Conservation (phyloP, 2,113 vertebrate genomes). For the Chamaetylas fuelleborni region DNA sequence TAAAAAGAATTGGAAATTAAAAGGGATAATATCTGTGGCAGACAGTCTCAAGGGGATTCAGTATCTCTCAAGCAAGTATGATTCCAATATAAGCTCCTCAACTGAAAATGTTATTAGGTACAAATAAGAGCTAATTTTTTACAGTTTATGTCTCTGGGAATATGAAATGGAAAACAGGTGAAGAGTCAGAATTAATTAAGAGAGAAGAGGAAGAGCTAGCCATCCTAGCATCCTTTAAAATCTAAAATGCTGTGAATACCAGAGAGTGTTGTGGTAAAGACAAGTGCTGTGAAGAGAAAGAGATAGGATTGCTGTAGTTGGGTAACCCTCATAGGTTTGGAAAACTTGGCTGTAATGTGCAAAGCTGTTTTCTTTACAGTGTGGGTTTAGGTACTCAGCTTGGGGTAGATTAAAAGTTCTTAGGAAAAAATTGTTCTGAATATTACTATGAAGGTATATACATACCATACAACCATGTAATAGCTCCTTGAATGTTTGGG, state of each 20-base stretch:
- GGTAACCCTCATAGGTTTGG: neutral
- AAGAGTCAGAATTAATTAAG: slow-evolving; percentile 53
- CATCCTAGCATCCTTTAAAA: neutral
- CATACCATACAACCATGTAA: neutral
- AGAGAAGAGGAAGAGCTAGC: neutral
- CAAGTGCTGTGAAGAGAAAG: neutral
- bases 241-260: neutral
- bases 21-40: slow-evolving; percentile 60
- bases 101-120: slow-evolving; percentile 53
- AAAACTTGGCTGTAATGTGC: neutral
- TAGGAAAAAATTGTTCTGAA: neutral
- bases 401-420: neutral
- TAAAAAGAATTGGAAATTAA: slow-evolving; percentile 67
- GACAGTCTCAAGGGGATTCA: slow-evolving; percentile 39
- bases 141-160: slow-evolving; percentile 41
- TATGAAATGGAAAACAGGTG: slow-evolving; percentile 48
- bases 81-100: slow-evolving; percentile 39
- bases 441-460: neutral
- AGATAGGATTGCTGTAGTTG: neutral
- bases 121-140: slow-evolving; percentile 68
- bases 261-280: neutral
- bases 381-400: neutral
- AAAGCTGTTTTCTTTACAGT: neutral
- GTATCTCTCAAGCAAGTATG: slow-evolving; percentile 50
- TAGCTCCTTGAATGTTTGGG: neutral